A percentile compares a stretch with the other conserved stretches of the same genome.
Evolutionary conservation across 1,140 invertebrate genomes (phyloP).

Genomic region (Sarcophaga peregrina): DNA sequence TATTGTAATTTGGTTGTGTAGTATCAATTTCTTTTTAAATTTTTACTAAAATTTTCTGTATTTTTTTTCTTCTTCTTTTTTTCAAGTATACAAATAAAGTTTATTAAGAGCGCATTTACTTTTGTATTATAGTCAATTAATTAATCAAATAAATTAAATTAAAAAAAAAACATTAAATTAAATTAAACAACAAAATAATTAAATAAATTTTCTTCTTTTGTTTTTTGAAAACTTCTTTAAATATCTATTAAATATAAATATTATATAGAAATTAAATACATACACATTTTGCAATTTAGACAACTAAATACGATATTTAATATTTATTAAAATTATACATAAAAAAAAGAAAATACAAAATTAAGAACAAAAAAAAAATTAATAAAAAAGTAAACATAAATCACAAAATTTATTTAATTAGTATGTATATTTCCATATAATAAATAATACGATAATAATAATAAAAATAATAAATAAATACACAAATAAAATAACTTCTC

Average conservation of each 20-base stretch:
- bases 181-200: no score
- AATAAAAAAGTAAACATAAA: neutral
- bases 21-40: no score
- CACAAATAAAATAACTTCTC: neutral
- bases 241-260: neutral
- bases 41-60: no score
- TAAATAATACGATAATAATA: neutral
- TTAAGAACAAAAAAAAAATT: neutral
- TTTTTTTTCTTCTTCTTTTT: neutral
- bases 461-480: neutral
- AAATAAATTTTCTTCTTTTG: neutral
- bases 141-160: neutral
- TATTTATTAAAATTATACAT: neutral
- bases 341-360: slow-evolving; percentile 10
- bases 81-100: neutral
- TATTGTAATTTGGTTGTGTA: no score
- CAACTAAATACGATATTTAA: neutral
- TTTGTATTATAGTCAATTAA: slow-evolving; percentile 31
- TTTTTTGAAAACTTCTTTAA: slow-evolving; percentile 15
- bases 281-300: slow-evolving; percentile 20
- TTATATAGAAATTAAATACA: neutral
- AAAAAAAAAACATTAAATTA: neutral
- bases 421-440: slow-evolving; percentile 13
- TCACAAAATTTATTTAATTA: neutral
- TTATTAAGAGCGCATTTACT: slow-evolving; percentile 20